phyloP scores from a whole-genome alignment of 2,797 vertebrate species.

The Coccyzus lansbergi region DNA sequence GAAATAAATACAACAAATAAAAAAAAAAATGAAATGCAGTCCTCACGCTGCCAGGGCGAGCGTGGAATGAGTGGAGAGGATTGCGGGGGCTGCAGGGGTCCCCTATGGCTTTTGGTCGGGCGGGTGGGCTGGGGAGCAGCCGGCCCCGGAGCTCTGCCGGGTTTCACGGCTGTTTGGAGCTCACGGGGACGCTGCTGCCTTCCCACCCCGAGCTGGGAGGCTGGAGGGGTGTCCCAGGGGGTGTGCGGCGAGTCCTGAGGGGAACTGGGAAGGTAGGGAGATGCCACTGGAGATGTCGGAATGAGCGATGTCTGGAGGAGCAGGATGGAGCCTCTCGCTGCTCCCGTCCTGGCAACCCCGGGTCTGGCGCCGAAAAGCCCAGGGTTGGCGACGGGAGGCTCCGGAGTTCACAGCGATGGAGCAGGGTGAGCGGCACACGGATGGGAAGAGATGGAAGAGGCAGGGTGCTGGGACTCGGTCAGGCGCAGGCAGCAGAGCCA shows the following conservation, averaged over 20 bases:
- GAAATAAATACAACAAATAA: constrained; percentile 46
- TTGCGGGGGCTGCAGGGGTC: neutral
- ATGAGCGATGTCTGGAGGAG: rapidly evolving
- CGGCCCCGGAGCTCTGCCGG: rapidly evolving
- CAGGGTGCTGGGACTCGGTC: neutral
- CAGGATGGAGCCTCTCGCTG: neutral
- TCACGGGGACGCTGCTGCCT: rapidly evolving
- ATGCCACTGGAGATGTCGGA: rapidly evolving
- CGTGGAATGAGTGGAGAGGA: neutral
- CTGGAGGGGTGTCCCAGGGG: neutral
- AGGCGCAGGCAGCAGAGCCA: neutral
- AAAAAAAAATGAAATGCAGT: neutral
- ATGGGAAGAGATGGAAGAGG: neutral
- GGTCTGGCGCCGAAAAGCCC: neutral
- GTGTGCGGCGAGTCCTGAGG: neutral
- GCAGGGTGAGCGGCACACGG: neutral
- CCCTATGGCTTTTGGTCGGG: constrained; percentile 33
- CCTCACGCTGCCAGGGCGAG: neutral
- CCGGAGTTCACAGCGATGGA: rapidly evolving
- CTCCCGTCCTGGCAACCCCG: neutral
- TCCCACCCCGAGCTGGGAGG: neutral
- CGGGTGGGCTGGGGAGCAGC: neutral
- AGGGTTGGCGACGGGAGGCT: neutral
- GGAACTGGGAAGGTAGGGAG: neutral
- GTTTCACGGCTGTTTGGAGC: neutral